These are phyloP conservation scores for Cantharis rufa DNA, from an alignment of 2,888 invertebrate species.

Conservation along the genomic window DNA sequence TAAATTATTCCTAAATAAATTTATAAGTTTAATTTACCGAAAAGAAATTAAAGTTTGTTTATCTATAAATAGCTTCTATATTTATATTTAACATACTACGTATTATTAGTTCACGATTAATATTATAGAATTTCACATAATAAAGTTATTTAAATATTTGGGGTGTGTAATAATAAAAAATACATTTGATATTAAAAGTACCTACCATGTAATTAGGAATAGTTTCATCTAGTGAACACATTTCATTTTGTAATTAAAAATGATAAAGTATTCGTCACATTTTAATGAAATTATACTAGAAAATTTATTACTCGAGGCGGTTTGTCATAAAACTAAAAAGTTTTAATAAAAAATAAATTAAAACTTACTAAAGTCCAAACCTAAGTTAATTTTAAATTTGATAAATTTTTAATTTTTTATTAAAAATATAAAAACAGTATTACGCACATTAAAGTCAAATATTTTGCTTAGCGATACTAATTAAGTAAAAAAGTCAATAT, in stretches of 20 bases:
- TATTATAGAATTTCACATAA: too few species aligned
- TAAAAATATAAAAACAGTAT: not conserved
- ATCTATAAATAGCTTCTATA: too few species aligned
- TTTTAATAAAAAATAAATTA: not conserved
- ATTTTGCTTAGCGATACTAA: not conserved
- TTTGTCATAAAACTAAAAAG: not conserved
- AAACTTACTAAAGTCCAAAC: not conserved
- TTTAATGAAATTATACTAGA: slow-evolving; percentile 9
- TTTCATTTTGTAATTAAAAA: slow-evolving; percentile 8
- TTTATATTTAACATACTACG: too few species aligned
- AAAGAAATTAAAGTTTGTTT: too few species aligned
- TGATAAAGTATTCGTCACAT: slow-evolving; percentile 3
- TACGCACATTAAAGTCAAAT: not conserved
- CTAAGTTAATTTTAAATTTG: not conserved
- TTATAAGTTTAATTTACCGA: too few species aligned
- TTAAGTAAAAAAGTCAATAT: slow-evolving; percentile 5
- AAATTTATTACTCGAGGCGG: not conserved
- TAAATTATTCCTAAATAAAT: too few species aligned
- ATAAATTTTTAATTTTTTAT: not conserved
- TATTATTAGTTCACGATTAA: too few species aligned
- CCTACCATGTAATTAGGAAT: slow-evolving; percentile 13
- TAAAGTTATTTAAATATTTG: too few species aligned
- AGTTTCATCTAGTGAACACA: slow-evolving; percentile 13
- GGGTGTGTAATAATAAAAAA: not conserved
- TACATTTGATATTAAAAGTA: slow-evolving; percentile 15